A percentile compares a stretch with the other conserved stretches of the same genome.
These are phyloP conservation scores for Drepana arcuata DNA, from an alignment of 1,140 invertebrate species.

Conservation along the genomic window DNA sequence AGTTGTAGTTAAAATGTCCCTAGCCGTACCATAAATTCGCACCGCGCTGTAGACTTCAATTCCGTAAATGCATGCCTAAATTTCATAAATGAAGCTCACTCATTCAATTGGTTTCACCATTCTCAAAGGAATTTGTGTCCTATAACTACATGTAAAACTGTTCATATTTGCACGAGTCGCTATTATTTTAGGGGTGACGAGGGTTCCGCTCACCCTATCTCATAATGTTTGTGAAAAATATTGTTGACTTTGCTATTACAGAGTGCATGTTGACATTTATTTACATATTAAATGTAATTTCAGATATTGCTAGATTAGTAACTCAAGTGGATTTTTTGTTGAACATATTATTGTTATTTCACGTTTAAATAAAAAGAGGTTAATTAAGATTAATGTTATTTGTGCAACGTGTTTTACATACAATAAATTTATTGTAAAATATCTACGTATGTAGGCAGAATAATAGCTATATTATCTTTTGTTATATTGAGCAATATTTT, in stretches of 20 bases:
- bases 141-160: conserved; percentile 1
- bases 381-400: not conserved
- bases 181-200: conserved; percentile 13
- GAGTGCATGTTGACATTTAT: conserved; percentile 29
- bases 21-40: conserved; percentile 13
- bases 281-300: conserved; percentile 27
- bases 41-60: too few species aligned
- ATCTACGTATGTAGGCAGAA: too few species aligned
- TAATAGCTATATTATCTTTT: too few species aligned
- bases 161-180: conserved; percentile 6
- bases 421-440: not conserved
- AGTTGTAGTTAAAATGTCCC: too few species aligned
- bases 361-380: not conserved
- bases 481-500: too few species aligned
- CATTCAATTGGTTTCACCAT: too few species aligned
- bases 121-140: conserved; percentile 1
- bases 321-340: too few species aligned
- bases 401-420: not conserved
- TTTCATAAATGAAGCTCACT: conserved; percentile 25
- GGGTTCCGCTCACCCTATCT: conserved; percentile 15
- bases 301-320: conserved; percentile 18
- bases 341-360: conserved; percentile 2
- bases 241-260: conserved; percentile 32
- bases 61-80: conserved; percentile 36
- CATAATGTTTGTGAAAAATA: conserved; percentile 28